A percentile compares a stretch with the other conserved stretches of the same genome.
These are phyloP conservation scores for Euleptes europaea DNA, from an alignment of 2,113 vertebrate species.

Conservation along the genomic window DNA sequence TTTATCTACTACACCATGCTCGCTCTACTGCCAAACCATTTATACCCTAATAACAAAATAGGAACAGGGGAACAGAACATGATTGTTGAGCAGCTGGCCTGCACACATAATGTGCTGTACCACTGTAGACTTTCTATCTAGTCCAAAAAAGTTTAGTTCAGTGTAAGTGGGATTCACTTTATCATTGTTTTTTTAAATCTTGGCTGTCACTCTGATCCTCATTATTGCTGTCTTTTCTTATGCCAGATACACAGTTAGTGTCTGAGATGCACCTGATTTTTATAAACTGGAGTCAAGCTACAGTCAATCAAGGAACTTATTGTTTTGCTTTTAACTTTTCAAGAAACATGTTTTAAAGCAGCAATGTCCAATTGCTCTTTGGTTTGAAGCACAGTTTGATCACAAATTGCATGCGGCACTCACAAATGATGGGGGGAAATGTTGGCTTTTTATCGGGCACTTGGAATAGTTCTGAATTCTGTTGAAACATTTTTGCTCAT, in stretches of 20 bases:
- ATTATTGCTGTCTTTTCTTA: accelerated
- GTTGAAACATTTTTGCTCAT: no score
- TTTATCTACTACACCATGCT: no score
- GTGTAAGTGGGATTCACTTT: neutral
- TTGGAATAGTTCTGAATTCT: no score
- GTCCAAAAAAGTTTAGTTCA: neutral
- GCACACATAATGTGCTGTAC: no score
- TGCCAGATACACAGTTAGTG: neutral
- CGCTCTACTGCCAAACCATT: neutral
- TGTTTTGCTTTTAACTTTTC: slow-evolving; percentile 1
- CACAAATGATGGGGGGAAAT: no score
- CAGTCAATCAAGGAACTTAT: neutral
- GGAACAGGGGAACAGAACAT: no score
- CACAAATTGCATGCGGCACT: no score
- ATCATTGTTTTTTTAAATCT: neutral
- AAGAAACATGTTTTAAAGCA: neutral
- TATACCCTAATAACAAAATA: neutral
- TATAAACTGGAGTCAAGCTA: neutral
- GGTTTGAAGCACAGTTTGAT: no score
- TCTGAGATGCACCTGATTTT: neutral
- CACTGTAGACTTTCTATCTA: neutral
- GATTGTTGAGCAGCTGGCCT: neutral
- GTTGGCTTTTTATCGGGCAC: no score
- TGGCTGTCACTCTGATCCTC: neutral
- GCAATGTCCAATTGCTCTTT: no score